A percentile compares a stretch with the other conserved stretches of the same genome.
Evolutionary conservation across 2,113 vertebrate species (phyloP).

Genomic region (Menura novaehollandiae): DNA sequence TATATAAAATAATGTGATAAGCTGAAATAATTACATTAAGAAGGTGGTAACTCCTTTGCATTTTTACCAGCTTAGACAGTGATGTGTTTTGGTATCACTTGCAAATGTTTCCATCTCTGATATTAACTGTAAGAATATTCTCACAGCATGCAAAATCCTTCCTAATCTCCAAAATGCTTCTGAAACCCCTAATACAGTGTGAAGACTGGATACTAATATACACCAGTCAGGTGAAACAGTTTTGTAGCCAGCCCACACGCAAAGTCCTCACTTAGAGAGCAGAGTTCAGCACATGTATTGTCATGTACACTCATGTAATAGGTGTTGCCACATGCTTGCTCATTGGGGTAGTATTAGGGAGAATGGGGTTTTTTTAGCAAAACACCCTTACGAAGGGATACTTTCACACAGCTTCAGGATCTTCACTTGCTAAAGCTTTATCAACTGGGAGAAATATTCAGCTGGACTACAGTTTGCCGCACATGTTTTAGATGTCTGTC

Average conservation of each 20-base stretch:
- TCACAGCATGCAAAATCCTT: background rate
- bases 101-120: background rate
- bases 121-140: background rate
- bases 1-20: background rate
- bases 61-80: background rate
- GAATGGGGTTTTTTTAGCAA: background rate
- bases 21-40: background rate
- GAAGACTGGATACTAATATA: background rate
- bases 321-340: background rate
- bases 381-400: background rate
- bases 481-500: background rate
- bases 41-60: background rate
- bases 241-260: background rate
- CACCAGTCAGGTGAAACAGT: background rate
- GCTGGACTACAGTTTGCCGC: background rate
- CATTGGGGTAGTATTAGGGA: background rate
- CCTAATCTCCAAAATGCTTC: background rate
- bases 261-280: rapidly evolving
- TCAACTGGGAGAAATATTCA: background rate
- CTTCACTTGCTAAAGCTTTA: background rate
- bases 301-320: background rate
- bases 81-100: background rate
- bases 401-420: background rate
- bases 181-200: background rate
- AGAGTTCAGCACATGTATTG: background rate